A percentile compares a stretch with the other conserved stretches of the same genome.
Conservation (phyloP, 2,113 vertebrate genomes). For the Hipposideros armiger region DNA sequence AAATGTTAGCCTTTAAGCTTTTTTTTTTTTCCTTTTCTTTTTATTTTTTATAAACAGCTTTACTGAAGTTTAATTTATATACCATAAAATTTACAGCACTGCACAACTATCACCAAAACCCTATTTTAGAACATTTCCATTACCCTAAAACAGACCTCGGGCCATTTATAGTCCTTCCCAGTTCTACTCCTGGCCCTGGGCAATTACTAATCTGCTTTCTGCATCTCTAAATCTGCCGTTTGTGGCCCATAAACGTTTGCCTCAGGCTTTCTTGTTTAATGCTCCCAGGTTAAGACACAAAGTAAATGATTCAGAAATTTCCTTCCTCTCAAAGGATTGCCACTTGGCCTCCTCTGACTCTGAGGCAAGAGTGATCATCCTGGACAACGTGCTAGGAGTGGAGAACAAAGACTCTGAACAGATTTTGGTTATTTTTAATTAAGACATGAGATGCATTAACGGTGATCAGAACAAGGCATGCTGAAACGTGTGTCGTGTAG, state of each 20-base stretch:
- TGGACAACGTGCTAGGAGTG: neutral
- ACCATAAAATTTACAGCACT: neutral
- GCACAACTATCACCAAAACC: neutral
- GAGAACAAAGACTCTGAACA: neutral
- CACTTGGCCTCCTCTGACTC: neutral
- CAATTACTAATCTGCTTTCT: neutral
- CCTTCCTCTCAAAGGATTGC: neutral
- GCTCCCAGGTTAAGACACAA: neutral
- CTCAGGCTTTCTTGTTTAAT: neutral
- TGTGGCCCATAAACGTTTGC: slow-evolving; percentile 19
- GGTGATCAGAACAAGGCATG: neutral
- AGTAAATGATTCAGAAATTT: slow-evolving; percentile 60
- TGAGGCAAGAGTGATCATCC: neutral
- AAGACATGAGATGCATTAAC: neutral
- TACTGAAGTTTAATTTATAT: neutral
- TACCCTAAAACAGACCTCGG: rapidly evolving
- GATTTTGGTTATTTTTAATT: neutral
- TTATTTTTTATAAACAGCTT: neutral
- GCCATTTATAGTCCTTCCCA: neutral
- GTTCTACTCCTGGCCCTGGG: neutral
- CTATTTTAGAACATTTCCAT: neutral
- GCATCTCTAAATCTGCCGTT: neutral
- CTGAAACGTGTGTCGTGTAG: neutral
- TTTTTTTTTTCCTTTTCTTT: neutral
- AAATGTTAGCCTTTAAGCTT: neutral